phyloP scores from a whole-genome alignment of 2,888 invertebrate species.

The Sialis fuliginosa region DNA sequence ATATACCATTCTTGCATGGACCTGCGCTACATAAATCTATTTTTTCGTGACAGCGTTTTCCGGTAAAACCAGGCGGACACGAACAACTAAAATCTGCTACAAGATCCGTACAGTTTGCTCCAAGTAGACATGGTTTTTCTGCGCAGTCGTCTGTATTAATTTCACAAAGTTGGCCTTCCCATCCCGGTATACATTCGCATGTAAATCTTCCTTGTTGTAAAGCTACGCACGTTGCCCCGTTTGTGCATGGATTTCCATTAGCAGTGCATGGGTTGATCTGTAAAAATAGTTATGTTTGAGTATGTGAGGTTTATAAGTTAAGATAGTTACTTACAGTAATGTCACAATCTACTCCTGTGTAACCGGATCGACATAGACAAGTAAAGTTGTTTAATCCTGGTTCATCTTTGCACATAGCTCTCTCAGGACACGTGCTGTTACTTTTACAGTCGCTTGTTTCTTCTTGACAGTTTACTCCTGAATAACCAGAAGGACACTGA shows the following conservation, averaged over 20 bases:
- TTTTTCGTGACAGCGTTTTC: constrained; percentile 90
- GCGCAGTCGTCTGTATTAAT: constrained; percentile 86
- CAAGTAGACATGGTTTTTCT: constrained; percentile 78
- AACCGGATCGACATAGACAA: constrained; percentile 86
- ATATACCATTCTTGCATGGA: constrained; percentile 87
- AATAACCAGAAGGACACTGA: constrained; percentile 70
- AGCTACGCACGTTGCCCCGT: constrained; percentile 77
- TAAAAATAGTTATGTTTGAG: constrained; percentile 14
- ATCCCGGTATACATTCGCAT: constrained; percentile 91
- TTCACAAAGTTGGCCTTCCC: constrained; percentile 94
- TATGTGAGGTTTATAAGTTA: background rate
- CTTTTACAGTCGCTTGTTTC: constrained; percentile 68
- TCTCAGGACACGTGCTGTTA: constrained; percentile 81
- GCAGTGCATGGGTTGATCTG: constrained; percentile 80
- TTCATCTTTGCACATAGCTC: constrained; percentile 94
- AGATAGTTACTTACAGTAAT: constrained; percentile 44
- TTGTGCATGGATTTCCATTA: constrained; percentile 78
- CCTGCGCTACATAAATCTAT: constrained; percentile 78
- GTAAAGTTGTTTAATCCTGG: constrained; percentile 78
- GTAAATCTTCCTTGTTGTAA: constrained; percentile 82
- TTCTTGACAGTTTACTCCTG: constrained; percentile 89
- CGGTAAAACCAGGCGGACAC: constrained; percentile 88
- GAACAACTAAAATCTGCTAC: constrained; percentile 86
- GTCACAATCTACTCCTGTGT: constrained; percentile 84
- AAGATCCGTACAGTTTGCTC: constrained; percentile 84